Conservation (phyloP, 2,797 vertebrate species). For the Anomalospiza imberbis region DNA sequence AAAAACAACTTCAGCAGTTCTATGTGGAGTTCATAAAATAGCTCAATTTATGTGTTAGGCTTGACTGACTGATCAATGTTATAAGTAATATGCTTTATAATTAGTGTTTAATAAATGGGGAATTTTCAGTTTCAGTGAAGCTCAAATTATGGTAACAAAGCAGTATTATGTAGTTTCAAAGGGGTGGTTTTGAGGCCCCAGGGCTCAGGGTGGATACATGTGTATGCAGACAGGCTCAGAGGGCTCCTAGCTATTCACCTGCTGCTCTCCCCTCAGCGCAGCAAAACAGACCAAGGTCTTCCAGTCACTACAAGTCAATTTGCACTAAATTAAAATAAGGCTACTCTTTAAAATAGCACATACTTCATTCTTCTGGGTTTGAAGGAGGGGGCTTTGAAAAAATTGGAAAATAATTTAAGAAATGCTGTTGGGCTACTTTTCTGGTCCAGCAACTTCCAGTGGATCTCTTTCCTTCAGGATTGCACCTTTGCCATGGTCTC, state of each 20-base stretch:
- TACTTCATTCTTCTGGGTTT: neutral
- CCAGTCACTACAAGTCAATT: neutral
- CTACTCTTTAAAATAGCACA: neutral
- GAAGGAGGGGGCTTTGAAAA: neutral
- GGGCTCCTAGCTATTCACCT: neutral
- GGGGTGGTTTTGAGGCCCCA: neutral
- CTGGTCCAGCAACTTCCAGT: neutral
- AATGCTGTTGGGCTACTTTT: neutral
- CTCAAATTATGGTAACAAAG: neutral
- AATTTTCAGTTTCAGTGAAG: neutral
- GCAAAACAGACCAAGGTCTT: neutral
- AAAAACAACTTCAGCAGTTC: neutral
- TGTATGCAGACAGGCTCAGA: fast-evolving
- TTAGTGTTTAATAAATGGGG: neutral
- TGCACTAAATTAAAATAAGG: neutral
- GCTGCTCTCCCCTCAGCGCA: neutral
- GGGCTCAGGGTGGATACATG: neutral
- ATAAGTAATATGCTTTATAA: neutral
- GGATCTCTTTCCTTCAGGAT: neutral
- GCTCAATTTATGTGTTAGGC: neutral
- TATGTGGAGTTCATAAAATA: neutral
- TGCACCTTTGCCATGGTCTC: neutral
- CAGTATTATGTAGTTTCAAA: neutral
- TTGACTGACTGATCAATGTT: neutral
- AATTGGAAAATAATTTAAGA: neutral